Conservation (phyloP, 2,888 invertebrate genomes). For the Sycophila texana region DNA sequence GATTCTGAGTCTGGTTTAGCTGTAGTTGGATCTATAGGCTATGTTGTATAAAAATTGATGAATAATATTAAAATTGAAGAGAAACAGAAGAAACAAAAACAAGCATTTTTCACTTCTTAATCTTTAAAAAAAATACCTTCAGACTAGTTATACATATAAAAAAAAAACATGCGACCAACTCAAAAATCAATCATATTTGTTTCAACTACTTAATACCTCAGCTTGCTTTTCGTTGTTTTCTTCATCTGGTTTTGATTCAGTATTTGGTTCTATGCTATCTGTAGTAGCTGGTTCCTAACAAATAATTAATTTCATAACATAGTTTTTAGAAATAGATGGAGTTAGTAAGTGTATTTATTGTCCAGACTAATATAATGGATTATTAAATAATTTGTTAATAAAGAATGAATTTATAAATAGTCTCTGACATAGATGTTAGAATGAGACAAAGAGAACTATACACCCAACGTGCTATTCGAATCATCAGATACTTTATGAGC, state of each 20-base stretch:
- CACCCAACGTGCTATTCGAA: slow-evolving; percentile 57
- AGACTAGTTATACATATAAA: background rate
- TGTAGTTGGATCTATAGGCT: background rate
- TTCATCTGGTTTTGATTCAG: slow-evolving; percentile 54
- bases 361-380: slow-evolving; percentile 18
- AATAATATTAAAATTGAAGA: slow-evolving; percentile 9
- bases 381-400: slow-evolving; percentile 25
- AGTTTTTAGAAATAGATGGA: background rate
- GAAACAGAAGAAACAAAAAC: no score
- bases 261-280: slow-evolving; percentile 47
- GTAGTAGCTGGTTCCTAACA: slow-evolving; percentile 38
- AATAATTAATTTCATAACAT: slow-evolving; percentile 9
- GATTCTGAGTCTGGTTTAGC: background rate
- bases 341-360: slow-evolving; percentile 40
- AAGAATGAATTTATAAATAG: slow-evolving; percentile 37
- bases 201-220: slow-evolving; percentile 44
- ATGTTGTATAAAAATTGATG: slow-evolving; percentile 37
- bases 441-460: slow-evolving; percentile 43
- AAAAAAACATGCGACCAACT: slow-evolving; percentile 14
- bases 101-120: no score
- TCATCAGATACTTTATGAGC: slow-evolving; percentile 58
- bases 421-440: slow-evolving; percentile 32
- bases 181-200: slow-evolving; percentile 10
- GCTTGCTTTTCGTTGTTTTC: slow-evolving; percentile 32
- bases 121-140: no score